A percentile compares a stretch with the other conserved stretches of the same genome.
Evolutionary conservation across 2,888 invertebrate species (phyloP).

Genomic region (Lypha dubia): DNA sequence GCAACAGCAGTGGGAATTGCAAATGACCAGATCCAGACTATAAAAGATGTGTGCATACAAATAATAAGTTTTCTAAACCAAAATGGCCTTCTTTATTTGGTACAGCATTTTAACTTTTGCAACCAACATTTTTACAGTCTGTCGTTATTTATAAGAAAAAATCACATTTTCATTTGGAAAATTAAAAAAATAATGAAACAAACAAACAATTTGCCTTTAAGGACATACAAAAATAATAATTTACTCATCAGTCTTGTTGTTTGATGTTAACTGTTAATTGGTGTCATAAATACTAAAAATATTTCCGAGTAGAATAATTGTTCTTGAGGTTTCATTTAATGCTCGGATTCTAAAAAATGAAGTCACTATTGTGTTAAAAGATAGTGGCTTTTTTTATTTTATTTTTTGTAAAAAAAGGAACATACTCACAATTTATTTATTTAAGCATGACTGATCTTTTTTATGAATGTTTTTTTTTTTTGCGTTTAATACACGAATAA

Average conservation of each 20-base stretch:
- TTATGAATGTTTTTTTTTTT: conserved; percentile 38
- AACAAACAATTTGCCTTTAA: conserved; percentile 11
- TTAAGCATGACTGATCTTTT: conserved; percentile 10
- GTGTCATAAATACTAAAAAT: conserved; percentile 61
- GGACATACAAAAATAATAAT: conserved; percentile 47
- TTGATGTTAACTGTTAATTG: conserved; percentile 67
- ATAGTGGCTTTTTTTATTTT: conserved; percentile 3
- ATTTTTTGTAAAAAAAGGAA: conserved; percentile 6
- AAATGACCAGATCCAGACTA: conserved; percentile 18
- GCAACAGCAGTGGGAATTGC: conserved; percentile 62
- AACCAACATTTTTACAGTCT: conserved; percentile 61
- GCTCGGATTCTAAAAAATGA: conserved; percentile 82
- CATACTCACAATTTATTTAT: background rate
- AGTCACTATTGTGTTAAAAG: conserved; percentile 76
- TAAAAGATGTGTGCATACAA: conserved; percentile 34
- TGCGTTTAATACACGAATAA: conserved; percentile 16
- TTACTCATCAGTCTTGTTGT: conserved; percentile 32
- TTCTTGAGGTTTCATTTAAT: conserved; percentile 76
- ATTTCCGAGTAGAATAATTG: conserved; percentile 44
- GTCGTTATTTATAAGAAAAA: conserved; percentile 8
- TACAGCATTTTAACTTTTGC: conserved; percentile 60
- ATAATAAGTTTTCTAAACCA: conserved; percentile 12
- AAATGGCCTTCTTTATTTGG: conserved; percentile 20
- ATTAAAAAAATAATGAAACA: background rate
- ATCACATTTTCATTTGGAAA: conserved; percentile 33